A percentile compares a stretch with the other conserved stretches of the same genome.
These are phyloP conservation scores for Melipona beecheii DNA, from an alignment of 2,888 invertebrate genomes.

Conservation along the genomic window DNA sequence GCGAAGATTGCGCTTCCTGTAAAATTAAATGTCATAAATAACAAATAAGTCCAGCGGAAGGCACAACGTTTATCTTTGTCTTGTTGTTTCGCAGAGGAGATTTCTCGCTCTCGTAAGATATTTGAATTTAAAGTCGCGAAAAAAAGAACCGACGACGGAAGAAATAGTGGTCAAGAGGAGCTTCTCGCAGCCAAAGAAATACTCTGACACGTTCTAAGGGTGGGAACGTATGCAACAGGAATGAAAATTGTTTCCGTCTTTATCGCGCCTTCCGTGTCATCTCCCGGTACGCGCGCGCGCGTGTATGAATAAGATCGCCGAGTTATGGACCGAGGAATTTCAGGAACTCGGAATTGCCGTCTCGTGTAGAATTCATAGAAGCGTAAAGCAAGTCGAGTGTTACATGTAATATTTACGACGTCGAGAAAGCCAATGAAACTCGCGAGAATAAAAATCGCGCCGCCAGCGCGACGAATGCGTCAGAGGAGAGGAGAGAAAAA, in stretches of 20 bases:
- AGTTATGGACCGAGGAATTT: conserved; percentile 54
- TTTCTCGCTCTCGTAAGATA: neutral
- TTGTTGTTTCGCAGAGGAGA: too few relatives aligned
- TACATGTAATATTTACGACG: conserved; percentile 46
- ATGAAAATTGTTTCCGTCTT: conserved; percentile 42
- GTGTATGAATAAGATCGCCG: conserved; percentile 45
- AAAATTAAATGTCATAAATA: too few relatives aligned
- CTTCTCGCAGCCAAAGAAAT: neutral
- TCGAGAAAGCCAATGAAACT: conserved; percentile 41
- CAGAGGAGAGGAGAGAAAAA: too few relatives aligned
- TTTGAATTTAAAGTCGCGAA: neutral
- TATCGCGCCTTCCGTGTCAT: conserved; percentile 12
- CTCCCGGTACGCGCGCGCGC: neutral
- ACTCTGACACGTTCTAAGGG: neutral
- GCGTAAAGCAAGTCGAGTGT: conserved; percentile 50
- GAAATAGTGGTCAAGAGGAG: neutral
- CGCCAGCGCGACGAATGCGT: neutral
- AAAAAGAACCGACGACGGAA: neutral
- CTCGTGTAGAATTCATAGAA: conserved; percentile 50
- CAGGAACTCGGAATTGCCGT: conserved; percentile 48
- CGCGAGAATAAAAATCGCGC: conserved; percentile 20
- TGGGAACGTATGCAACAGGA: neutral
- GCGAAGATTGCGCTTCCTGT: too few relatives aligned
- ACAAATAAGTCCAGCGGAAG: too few relatives aligned
- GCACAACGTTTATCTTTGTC: too few relatives aligned